These are phyloP conservation scores for Cantharis rustica DNA, from an alignment of 2,888 invertebrate species.

Conservation along the genomic window DNA sequence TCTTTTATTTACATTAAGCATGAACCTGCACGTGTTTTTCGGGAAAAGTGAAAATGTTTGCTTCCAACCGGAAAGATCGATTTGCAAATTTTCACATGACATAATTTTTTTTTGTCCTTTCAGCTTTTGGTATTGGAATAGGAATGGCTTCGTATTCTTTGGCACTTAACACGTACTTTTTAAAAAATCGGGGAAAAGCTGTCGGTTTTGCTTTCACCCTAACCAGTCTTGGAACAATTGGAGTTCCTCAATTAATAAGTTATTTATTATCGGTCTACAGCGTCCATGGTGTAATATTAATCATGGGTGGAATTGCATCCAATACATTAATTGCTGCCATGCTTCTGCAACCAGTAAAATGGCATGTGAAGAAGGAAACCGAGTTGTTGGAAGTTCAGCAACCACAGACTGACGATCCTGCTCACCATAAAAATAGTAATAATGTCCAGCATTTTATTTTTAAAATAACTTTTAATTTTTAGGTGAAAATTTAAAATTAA, in stretches of 20 bases:
- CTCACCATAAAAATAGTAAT: background rate
- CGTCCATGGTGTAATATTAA: conserved; percentile 65
- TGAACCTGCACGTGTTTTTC: background rate
- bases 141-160: conserved; percentile 66
- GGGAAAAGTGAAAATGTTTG: background rate
- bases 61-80: background rate
- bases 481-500: too few species aligned
- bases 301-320: conserved; percentile 65
- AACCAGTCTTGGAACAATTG: conserved; percentile 67
- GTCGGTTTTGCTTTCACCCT: conserved; percentile 68
- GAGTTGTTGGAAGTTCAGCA: background rate
- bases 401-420: background rate
- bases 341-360: conserved; percentile 69
- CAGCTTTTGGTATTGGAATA: conserved; percentile 67
- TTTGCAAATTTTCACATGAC: background rate
- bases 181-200: conserved; percentile 62
- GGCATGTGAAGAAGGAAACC: conserved; percentile 59
- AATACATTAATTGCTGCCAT: conserved; percentile 65
- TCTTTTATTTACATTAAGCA: background rate
- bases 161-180: conserved; percentile 70
- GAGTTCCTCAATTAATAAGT: conserved; percentile 67
- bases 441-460: background rate
- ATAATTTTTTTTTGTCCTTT: conserved; percentile 1
- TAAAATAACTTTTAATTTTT: background rate
- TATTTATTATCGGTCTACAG: conserved; percentile 62